Conservation (phyloP, 2,888 invertebrate species). For the Drosophila basisetae region DNA sequence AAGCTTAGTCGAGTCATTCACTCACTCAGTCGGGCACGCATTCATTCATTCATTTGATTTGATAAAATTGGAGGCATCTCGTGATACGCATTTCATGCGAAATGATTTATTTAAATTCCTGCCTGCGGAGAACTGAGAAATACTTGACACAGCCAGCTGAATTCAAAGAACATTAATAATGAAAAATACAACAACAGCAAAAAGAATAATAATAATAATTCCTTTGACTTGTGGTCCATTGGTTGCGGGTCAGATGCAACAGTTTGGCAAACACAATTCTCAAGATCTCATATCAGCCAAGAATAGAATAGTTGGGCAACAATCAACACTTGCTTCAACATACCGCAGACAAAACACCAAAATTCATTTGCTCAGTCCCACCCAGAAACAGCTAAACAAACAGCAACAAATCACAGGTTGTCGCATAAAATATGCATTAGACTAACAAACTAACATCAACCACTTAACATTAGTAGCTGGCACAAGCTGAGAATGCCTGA, state of each 20-base stretch:
- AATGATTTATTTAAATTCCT: slow-evolving; percentile 82
- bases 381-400: slow-evolving; percentile 28
- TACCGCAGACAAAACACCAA: slow-evolving; percentile 57
- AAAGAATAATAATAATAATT: slow-evolving; percentile 18
- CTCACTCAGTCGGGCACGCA: slow-evolving; percentile 41
- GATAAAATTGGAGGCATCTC: slow-evolving; percentile 61
- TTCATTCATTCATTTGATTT: slow-evolving; percentile 72
- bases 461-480: slow-evolving; percentile 46
- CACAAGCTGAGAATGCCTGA: neutral
- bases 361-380: slow-evolving; percentile 68
- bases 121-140: slow-evolving; percentile 28
- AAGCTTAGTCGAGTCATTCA: slow-evolving; percentile 45
- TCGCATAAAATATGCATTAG: slow-evolving; percentile 71
- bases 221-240: slow-evolving; percentile 49
- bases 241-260: slow-evolving; percentile 53
- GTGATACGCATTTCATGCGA: slow-evolving; percentile 65
- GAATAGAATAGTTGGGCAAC: slow-evolving; percentile 7
- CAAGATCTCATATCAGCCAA: slow-evolving; percentile 6
- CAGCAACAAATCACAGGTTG: slow-evolving; percentile 64
- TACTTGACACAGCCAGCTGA: slow-evolving; percentile 27
- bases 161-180: slow-evolving; percentile 43
- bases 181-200: slow-evolving; percentile 18
- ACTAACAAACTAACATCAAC: slow-evolving; percentile 46
- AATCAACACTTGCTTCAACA: slow-evolving; percentile 54
- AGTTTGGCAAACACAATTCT: slow-evolving; percentile 50